Evolutionary conservation across 2,888 invertebrate species (phyloP).

Genomic region (Stomorhina lunata): DNA sequence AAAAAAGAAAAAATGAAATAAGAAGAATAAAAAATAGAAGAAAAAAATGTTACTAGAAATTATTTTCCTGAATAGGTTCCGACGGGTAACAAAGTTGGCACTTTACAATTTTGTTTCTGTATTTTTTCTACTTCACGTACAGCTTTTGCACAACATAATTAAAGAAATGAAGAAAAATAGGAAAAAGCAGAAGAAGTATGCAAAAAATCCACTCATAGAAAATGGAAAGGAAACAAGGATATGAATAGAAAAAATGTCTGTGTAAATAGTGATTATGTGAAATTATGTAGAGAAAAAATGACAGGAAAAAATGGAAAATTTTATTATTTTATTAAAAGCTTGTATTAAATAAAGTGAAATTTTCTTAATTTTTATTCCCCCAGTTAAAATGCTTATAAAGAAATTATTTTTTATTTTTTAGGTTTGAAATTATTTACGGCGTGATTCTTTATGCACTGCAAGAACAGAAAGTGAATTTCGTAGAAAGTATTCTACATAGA

Average conservation of each 20-base stretch:
- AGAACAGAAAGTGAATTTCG: background rate
- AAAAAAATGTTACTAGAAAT: conserved; percentile 43
- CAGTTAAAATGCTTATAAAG: background rate
- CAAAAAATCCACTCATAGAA: background rate
- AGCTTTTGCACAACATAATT: conserved; percentile 51
- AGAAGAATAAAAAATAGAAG: background rate
- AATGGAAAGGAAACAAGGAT: conserved; percentile 38
- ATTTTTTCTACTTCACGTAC: too few species aligned
- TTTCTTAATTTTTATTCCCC: conserved; percentile 2
- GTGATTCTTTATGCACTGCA: background rate
- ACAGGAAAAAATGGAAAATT: background rate
- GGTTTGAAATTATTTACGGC: background rate
- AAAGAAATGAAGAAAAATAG: conserved; percentile 43
- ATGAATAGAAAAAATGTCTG: conserved; percentile 36
- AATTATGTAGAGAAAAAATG: conserved; percentile 23
- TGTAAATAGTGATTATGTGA: conserved; percentile 30
- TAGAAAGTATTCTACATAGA: too few species aligned
- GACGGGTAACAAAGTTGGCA: conserved; percentile 55
- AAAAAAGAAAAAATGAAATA: conserved; percentile 11
- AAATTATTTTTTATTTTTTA: background rate
- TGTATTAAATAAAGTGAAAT: conserved; percentile 36
- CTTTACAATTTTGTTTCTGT: conserved; percentile 40
- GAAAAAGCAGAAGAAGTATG: background rate
- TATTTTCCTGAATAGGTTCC: conserved; percentile 58
- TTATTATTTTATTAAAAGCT: conserved; percentile 42